Percentiles rank a stretch among this genome's conserved stretches.
Evolutionary conservation across 1,140 invertebrate species (phyloP).

Genomic region (Platorchestia sp.): DNA sequence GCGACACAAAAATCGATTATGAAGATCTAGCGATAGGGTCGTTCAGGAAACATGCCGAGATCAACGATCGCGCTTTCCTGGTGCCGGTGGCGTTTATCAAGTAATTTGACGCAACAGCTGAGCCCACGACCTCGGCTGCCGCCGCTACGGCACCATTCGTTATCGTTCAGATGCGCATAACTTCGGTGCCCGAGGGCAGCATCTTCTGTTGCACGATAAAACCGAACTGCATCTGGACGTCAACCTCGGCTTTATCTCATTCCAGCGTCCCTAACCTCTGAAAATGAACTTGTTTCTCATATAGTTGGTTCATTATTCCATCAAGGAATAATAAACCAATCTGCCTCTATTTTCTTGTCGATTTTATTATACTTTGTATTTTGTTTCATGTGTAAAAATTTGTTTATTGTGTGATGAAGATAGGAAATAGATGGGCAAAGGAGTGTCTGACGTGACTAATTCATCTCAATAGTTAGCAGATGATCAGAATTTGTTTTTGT

Average conservation of each 20-base stretch:
- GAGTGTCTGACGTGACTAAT: background rate
- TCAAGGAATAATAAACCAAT: background rate
- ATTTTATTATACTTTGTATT: background rate
- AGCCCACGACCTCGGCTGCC: background rate
- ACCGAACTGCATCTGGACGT: background rate
- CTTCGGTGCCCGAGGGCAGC: background rate
- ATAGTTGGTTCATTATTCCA: background rate
- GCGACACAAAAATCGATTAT: background rate
- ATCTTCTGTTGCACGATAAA: background rate
- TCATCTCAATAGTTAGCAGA: background rate
- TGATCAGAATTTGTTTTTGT: background rate
- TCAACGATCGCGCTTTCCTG: slow-evolving; percentile 15
- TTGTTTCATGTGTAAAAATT: background rate
- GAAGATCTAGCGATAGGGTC: background rate
- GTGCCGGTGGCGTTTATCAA: slow-evolving; percentile 12
- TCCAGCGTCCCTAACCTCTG: background rate
- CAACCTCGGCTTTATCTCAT: background rate
- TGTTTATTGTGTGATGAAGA: background rate
- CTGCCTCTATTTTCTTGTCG: background rate
- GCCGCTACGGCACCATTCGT: background rate
- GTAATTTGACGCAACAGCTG: slow-evolving; percentile 7
- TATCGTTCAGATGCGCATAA: slow-evolving; percentile 27
- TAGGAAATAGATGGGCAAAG: background rate
- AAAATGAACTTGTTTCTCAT: background rate
- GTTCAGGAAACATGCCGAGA: slow-evolving; percentile 27